These are phyloP conservation scores for Aleiodes leptofemur DNA, from an alignment of 2,888 invertebrate species.

Conservation along the genomic window DNA sequence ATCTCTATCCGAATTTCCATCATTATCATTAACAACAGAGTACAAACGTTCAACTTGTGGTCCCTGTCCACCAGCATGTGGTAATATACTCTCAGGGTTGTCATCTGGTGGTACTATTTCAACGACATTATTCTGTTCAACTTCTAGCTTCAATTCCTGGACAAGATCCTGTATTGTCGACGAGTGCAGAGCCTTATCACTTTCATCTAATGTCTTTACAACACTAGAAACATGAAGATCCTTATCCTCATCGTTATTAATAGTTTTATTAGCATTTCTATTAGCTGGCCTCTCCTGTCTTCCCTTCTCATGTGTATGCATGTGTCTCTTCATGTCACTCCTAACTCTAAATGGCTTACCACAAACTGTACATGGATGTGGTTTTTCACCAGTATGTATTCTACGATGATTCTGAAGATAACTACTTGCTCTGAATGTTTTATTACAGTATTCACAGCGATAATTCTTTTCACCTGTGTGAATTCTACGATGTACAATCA, in stretches of 20 bases:
- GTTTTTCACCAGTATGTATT: slow-evolving; percentile 91
- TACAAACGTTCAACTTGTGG: slow-evolving; percentile 62
- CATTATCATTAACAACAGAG: slow-evolving; percentile 58
- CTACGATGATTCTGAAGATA: slow-evolving; percentile 90
- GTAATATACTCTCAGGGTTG: slow-evolving; percentile 71
- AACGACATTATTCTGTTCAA: slow-evolving; percentile 67
- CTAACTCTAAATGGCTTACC: slow-evolving; percentile 89
- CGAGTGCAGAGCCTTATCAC: slow-evolving; percentile 53
- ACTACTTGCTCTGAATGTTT: slow-evolving; percentile 90
- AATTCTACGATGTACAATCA: slow-evolving; percentile 89
- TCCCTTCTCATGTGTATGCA: slow-evolving; percentile 81
- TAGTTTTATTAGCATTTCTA: slow-evolving; percentile 63
- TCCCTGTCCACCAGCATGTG: slow-evolving; percentile 67
- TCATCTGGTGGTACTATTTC: slow-evolving; percentile 68
- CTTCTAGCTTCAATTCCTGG: slow-evolving; percentile 69
- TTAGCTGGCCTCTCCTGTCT: slow-evolving; percentile 48
- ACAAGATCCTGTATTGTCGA: slow-evolving; percentile 69
- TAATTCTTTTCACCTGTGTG: slow-evolving; percentile 93
- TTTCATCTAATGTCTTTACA: slow-evolving; percentile 45
- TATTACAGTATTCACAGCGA: slow-evolving; percentile 89
- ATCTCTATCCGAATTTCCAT: slow-evolving; percentile 70
- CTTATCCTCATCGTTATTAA: slow-evolving; percentile 53
- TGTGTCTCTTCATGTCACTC: slow-evolving; percentile 89
- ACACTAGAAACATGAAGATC: neutral
- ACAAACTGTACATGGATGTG: slow-evolving; percentile 85